phyloP scores from a whole-genome alignment of 2,113 vertebrate species.

The Phainopepla nitens region DNA sequence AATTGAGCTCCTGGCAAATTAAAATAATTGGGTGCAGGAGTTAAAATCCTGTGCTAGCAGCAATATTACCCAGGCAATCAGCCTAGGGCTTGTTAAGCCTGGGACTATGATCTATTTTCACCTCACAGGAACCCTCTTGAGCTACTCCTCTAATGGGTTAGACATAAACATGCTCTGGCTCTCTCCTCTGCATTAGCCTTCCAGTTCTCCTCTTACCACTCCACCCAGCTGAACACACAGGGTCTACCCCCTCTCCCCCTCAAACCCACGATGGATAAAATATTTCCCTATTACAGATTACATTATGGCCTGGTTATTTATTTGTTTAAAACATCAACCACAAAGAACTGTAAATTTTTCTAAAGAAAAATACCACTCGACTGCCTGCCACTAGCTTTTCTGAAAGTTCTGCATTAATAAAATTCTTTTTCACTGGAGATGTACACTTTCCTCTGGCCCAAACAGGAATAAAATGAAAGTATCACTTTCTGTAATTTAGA shows the following conservation, averaged over 20 bases:
- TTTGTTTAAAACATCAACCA: neutral
- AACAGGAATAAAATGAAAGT: neutral
- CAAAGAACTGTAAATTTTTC: neutral
- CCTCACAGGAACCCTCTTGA: neutral
- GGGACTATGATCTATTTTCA: neutral
- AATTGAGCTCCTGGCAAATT: neutral
- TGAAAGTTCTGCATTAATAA: neutral
- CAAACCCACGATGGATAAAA: neutral
- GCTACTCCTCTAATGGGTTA: neutral
- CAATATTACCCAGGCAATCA: neutral
- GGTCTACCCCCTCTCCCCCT: neutral
- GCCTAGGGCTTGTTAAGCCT: neutral
- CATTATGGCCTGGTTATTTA: neutral
- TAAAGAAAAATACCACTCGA: neutral
- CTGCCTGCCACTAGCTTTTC: neutral
- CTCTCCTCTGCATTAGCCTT: neutral
- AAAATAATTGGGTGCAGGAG: neutral
- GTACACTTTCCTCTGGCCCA: neutral
- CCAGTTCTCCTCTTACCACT: neutral
- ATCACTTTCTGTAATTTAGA: neutral
- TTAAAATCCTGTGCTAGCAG: neutral
- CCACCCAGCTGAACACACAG: neutral
- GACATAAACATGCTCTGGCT: neutral
- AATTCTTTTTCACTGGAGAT: neutral
- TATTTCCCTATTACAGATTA: neutral